A percentile compares a stretch with the other conserved stretches of the same genome.
phyloP scores from a whole-genome alignment of 2,797 vertebrate species.

The Amblyraja radiata region DNA sequence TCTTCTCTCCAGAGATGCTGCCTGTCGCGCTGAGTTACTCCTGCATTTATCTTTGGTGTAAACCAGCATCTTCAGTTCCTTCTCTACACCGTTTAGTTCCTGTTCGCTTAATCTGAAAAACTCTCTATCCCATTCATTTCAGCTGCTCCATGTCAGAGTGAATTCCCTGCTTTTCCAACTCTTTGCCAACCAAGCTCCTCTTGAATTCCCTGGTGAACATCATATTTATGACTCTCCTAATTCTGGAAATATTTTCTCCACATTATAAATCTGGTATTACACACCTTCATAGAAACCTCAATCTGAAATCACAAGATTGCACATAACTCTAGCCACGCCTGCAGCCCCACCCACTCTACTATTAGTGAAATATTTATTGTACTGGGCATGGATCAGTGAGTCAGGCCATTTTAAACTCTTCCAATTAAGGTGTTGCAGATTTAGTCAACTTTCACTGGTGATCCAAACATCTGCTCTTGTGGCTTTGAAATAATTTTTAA shows the following conservation, averaged over 20 bases:
- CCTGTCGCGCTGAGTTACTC: no score
- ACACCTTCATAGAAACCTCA: not conserved
- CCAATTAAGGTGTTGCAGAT: not conserved
- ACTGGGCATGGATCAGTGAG: not conserved
- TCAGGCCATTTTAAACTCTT: not conserved
- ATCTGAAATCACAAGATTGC: not conserved
- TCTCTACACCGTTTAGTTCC: no score
- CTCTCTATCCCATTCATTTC: no score
- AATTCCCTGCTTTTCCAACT: no score
- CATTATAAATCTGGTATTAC: not conserved
- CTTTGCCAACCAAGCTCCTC: not conserved
- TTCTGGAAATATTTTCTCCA: not conserved
- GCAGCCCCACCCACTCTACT: not conserved
- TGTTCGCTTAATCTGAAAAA: no score
- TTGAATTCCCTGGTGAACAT: not conserved
- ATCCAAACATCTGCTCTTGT: not conserved
- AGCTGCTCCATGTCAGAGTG: no score
- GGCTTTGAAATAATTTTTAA: not conserved
- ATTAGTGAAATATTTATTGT: not conserved
- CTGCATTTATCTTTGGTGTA: no score
- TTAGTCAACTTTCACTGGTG: not conserved
- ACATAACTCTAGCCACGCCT: not conserved
- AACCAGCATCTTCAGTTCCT: no score
- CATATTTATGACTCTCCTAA: not conserved
- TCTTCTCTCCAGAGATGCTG: no score